Base-by-base conservation (phyloP, 92 coral and sea anemone genomes). In the Scolanthus callimorphus region DNA sequence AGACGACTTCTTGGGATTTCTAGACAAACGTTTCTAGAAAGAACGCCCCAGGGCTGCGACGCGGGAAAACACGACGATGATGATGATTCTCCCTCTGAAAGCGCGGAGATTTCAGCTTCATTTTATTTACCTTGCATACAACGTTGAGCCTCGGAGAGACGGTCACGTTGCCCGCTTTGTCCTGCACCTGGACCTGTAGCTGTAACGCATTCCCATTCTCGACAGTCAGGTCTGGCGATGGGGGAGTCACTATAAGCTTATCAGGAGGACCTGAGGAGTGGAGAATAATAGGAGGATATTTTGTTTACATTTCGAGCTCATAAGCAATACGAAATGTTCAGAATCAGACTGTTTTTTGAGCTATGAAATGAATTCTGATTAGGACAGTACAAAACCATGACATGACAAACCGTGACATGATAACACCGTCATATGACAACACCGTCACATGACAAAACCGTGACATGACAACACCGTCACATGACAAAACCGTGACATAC, bases 111-210 rank as follows among this genome's bases (percentile, higher is more conserved):
- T 23, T 45, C 23, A 29, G 20, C 67, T 11, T 11, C 11, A 70
- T n/a, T n/a, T n/a, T n/a, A n/a, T n/a, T n/a, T 70, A 86, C 97
- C 91, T 92, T 92, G 81, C 98, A 92, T 10, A 92, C 77, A 38
- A 91, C 89, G 64, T 88, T 91, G 10, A 82, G 89, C 44, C 82
- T 81, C 17, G 95, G 91, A 20, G 76, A 90, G n/a, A 76, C 92
- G 3, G 96, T 92, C 49, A 70, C 51, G 57, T 92, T 88, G 11
- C 92, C 96, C 22, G 96, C 96, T 61, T 84, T 94, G 73, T 94
- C 99, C 29, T 88, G 90, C 22, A 94, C 99, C 34, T 84, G 92
- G 9, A 94, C 96, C 4, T 83, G 76, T 11, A 94, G 38, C 15
- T 79, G 76, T n/a, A 94, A 80, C 0, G 86, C 70, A 11, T 39